phyloP scores from a whole-genome alignment of 2,797 vertebrate genomes.

The Triplophysa yarkandensis region DNA sequence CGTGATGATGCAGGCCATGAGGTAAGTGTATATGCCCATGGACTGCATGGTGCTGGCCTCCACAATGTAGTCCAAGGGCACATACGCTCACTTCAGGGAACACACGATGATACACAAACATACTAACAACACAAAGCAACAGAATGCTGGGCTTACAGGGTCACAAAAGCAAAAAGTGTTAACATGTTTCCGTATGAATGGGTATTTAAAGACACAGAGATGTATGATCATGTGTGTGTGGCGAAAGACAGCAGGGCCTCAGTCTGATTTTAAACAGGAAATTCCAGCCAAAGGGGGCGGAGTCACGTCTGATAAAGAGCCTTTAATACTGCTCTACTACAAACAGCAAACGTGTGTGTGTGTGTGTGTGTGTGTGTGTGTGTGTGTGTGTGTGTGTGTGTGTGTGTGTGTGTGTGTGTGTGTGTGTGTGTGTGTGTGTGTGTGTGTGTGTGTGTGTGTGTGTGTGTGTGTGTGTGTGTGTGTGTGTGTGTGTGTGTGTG shows the following conservation, averaged over 20 bases:
- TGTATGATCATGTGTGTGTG: constrained; percentile 29
- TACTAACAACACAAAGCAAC: constrained; percentile 18
- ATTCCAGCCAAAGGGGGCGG: constrained; percentile 79
- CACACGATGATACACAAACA: constrained; percentile 84
- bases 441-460: constrained; percentile 46
- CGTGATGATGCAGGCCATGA: constrained; percentile 94
- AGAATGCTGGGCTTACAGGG: constrained; percentile 11
- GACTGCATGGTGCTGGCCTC: constrained; percentile 99
- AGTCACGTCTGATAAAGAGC: constrained; percentile 74
- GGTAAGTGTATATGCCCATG: constrained; percentile 99
- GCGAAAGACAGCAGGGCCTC: constrained; percentile 77
- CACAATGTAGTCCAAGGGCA: constrained; percentile 99
- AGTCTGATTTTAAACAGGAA: constrained; percentile 82
- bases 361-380: constrained; percentile 56
- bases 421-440: constrained; percentile 46
- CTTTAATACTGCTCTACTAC: constrained; percentile 71
- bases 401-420: too few species aligned
- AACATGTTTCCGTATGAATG: constrained; percentile 9
- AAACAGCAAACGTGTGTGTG: constrained; percentile 35
- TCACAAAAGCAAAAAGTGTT: constrained; percentile 28
- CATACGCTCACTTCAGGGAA: constrained; percentile 99
- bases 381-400: constrained; percentile 40
- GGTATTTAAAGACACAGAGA: constrained; percentile 32
- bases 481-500: constrained; percentile 55
- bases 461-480: constrained; percentile 43